Percentiles rank a stretch among this genome's conserved stretches.
Evolutionary conservation across 2,888 invertebrate genomes (phyloP).

Genomic region (Sisyra nigra): DNA sequence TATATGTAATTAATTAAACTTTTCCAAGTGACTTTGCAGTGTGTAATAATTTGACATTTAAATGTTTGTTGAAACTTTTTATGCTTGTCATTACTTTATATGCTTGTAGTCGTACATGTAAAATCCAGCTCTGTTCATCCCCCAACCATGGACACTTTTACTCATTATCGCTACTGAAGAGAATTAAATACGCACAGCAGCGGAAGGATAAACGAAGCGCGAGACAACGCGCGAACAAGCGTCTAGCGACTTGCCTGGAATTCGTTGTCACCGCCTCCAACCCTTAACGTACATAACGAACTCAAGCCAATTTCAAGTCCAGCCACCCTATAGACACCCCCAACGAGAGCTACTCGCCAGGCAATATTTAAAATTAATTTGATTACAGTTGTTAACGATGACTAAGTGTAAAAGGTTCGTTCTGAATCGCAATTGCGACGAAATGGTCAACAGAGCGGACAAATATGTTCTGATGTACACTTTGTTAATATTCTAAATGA

Average conservation of each 20-base stretch:
- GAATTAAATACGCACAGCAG: constrained; percentile 28
- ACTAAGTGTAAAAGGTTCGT: constrained; percentile 4
- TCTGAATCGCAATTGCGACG: constrained; percentile 3
- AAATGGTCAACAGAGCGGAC: constrained; percentile 5
- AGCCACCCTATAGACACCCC: not conserved
- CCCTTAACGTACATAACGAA: not conserved
- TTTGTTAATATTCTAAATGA: too few species aligned
- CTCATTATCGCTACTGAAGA: constrained; percentile 9
- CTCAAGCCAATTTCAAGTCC: not conserved
- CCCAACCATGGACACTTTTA: not conserved
- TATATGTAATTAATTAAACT: too few species aligned
- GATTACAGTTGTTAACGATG: constrained; percentile 9
- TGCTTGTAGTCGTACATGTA: not conserved
- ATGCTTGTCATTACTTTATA: not conserved
- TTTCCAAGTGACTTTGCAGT: too few species aligned
- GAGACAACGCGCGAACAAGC: not conserved
- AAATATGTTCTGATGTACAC: not conserved
- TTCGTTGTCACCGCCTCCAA: not conserved
- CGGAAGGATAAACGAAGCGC: constrained; percentile 28
- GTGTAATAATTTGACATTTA: too few species aligned
- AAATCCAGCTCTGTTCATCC: not conserved
- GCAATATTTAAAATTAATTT: constrained; percentile 13
- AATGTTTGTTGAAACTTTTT: too few species aligned
- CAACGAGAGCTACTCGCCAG: not conserved
- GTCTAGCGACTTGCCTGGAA: not conserved